Evolutionary conservation across 2,797 vertebrate species (phyloP), one percentile per base, ranked within the genome.

Genomic region (Anguilla marmorata): DNA sequence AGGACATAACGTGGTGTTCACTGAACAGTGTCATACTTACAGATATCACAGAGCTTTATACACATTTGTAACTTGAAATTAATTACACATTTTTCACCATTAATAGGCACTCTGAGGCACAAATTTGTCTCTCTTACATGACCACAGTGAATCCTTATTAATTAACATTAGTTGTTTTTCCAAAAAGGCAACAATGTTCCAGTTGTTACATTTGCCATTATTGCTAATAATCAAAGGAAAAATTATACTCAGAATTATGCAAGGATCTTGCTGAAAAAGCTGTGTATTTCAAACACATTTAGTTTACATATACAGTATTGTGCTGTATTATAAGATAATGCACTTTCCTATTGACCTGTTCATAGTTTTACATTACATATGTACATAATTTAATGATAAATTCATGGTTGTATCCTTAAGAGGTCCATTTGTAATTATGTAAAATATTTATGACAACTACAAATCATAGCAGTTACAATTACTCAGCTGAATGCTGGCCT

Each of bases 361-460:
- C 63, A 37, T 37, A 16, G 33, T 33, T 76, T 76, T 76, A 76
- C 33, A 37, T 76, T 76, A 33, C 72, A 37, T 14, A 16, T 37
- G n/a, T 9, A 69, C 9, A 19, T 58, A 69, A 69, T 69, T 69
- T 27, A 76, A 76, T 79, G 33, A 41, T 19, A 79, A 79, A 79
- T 41, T 79, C 74, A 41, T 79, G 74, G 33, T 30, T 85, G 4
- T 85, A 19, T 33, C 52, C 30, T 60, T 85, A 58, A 54, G 27
- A 60, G 84, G 84, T 58, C 52, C 30, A 58, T 58, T 50, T 60
- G 54, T 85, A 85, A 60, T 85, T 60, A 84, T 8, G 27, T 37
- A 85, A 41, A 85, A 58, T 85, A 63, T 85, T 63, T 41, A 85
- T 45, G 58, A 85, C 16, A 52, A 66, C 30, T 63, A 85, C 60